phyloP scores from a whole-genome alignment of 2,888 invertebrate genomes.

The Protophormia terraenovae region DNA sequence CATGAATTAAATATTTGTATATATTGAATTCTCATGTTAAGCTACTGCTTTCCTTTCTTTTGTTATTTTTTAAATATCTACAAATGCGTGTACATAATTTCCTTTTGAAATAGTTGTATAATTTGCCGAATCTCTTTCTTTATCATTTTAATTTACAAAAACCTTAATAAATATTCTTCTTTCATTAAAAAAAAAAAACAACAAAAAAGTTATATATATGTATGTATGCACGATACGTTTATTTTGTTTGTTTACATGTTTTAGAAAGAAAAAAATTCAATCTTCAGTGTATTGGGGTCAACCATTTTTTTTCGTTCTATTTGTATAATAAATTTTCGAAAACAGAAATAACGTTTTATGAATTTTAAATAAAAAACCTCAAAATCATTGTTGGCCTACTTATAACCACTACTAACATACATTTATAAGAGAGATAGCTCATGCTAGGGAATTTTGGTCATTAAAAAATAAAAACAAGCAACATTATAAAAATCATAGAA shows the following conservation, averaged over 20 bases:
- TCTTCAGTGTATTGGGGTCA: conserved; percentile 47
- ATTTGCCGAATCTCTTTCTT: too few species aligned
- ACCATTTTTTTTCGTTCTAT: conserved; percentile 20
- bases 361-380: conserved; percentile 58
- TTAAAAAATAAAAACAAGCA: conserved; percentile 44
- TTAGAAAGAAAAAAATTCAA: not conserved
- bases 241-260: not conserved
- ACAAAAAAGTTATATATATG: not conserved
- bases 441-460: conserved; percentile 47
- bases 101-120: too few species aligned
- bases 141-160: too few species aligned
- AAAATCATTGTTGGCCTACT: conserved; percentile 55
- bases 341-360: conserved; percentile 50
- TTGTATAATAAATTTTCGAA: conserved; percentile 54
- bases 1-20: too few species aligned
- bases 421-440: not conserved
- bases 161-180: too few species aligned
- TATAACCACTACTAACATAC: conserved; percentile 17
- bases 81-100: too few species aligned
- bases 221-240: not conserved
- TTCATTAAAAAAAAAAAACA: not conserved
- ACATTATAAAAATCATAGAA: conserved; percentile 32
- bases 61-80: too few species aligned
- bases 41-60: too few species aligned
- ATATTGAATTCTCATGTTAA: too few species aligned